These are phyloP conservation scores for Rhinolophus ferrumequinum DNA, from an alignment of 2,113 vertebrate genomes.

Conservation along the genomic window DNA sequence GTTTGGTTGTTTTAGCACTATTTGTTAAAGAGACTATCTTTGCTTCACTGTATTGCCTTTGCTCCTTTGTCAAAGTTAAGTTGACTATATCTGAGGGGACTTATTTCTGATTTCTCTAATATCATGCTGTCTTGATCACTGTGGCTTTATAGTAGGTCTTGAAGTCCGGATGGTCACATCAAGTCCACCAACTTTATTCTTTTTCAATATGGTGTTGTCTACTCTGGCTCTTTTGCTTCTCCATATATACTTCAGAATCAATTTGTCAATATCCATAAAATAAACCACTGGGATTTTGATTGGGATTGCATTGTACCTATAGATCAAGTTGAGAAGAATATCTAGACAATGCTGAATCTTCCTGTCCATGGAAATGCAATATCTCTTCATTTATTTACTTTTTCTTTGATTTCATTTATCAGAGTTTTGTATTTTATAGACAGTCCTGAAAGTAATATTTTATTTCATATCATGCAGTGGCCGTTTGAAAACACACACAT, in stretches of 20 bases:
- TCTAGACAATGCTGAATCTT: background rate
- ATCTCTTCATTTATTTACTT: background rate
- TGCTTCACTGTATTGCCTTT: background rate
- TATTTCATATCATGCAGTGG: background rate
- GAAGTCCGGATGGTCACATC: too few species aligned
- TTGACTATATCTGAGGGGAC: background rate
- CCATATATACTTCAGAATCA: background rate
- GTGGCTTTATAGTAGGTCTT: background rate
- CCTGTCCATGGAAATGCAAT: background rate
- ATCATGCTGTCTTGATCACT: background rate
- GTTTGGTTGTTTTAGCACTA: background rate
- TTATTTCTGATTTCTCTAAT: background rate
- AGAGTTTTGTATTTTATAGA: background rate
- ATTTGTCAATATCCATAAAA: background rate
- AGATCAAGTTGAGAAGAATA: background rate
- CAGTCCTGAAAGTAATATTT: background rate
- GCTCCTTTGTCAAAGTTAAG: background rate
- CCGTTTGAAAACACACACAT: background rate
- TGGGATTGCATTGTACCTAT: background rate
- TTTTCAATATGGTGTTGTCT: background rate
- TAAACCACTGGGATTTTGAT: background rate
- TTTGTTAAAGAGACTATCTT: background rate
- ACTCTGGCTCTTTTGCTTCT: background rate
- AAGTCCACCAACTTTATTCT: too few species aligned
- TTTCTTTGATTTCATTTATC: background rate